Percentiles rank a stretch among this genome's conserved stretches.
Evolutionary conservation across 2,113 vertebrate species (phyloP).

Genomic region (Mirza zaza): DNA sequence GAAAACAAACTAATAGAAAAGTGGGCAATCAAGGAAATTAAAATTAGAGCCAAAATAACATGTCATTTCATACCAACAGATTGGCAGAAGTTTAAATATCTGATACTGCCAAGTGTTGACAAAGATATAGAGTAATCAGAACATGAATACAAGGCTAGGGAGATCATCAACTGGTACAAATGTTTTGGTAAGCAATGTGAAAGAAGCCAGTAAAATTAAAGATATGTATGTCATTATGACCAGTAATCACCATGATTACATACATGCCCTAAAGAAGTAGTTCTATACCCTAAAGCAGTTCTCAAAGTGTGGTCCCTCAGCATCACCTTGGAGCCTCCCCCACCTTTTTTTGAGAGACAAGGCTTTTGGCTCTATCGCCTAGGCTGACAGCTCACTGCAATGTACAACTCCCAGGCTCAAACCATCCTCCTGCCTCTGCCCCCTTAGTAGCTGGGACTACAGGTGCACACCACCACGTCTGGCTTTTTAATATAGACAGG

Average conservation of each 20-base stretch:
- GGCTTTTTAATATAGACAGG: no score
- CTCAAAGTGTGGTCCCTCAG: background rate
- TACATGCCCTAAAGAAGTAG: background rate
- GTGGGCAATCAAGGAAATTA: background rate
- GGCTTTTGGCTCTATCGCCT: no score
- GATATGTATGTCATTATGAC: background rate
- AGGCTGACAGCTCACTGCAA: no score
- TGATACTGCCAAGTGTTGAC: no score
- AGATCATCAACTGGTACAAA: fast-evolving
- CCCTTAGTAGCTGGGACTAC: no score
- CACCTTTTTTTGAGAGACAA: no score
- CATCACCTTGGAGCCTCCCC: no score
- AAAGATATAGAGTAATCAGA: background rate
- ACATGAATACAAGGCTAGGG: fast-evolving
- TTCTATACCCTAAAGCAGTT: background rate
- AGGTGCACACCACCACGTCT: no score
- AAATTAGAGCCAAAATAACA: background rate
- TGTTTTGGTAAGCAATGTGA: background rate
- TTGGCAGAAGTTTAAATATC: background rate
- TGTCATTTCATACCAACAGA: background rate
- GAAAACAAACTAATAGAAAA: background rate
- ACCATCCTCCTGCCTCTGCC: no score
- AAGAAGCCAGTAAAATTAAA: background rate
- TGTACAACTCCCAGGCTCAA: no score
- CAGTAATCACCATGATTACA: background rate